Conservation (phyloP, 2,797 vertebrate genomes). For the Hemibagrus guttatus region DNA sequence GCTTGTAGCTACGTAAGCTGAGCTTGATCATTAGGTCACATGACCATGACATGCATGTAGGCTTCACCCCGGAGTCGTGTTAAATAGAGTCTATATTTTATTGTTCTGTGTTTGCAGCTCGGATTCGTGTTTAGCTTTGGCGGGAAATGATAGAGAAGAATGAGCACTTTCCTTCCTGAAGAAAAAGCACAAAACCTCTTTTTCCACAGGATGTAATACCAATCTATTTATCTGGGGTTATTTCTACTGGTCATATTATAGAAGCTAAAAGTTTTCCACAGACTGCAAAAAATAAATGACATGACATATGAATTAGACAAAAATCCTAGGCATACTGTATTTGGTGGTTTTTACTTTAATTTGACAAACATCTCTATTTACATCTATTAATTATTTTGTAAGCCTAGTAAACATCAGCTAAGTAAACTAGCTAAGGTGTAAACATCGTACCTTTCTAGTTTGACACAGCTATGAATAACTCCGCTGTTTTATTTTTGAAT, state of each 20-base stretch:
- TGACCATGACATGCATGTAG: background rate
- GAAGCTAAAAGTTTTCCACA: background rate
- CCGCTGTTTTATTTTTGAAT: background rate
- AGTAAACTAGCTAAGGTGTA: no score
- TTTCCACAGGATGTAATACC: background rate
- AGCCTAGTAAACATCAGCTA: no score
- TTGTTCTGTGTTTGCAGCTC: background rate
- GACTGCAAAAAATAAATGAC: background rate
- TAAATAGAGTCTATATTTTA: background rate
- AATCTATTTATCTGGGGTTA: background rate
- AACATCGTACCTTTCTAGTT: background rate
- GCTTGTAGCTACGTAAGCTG: background rate
- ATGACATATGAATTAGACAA: background rate
- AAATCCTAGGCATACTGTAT: background rate
- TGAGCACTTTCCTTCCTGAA: background rate
- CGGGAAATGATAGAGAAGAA: background rate
- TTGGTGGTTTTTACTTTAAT: no score
- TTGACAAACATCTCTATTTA: no score
- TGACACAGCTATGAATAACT: background rate
- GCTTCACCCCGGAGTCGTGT: background rate
- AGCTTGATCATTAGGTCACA: background rate
- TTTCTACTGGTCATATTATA: background rate
- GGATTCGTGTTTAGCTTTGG: background rate
- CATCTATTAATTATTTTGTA: no score
- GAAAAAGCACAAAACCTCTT: background rate